Base-by-base conservation (phyloP, 1,140 invertebrate species). In the Epicauta chinensis region DNA sequence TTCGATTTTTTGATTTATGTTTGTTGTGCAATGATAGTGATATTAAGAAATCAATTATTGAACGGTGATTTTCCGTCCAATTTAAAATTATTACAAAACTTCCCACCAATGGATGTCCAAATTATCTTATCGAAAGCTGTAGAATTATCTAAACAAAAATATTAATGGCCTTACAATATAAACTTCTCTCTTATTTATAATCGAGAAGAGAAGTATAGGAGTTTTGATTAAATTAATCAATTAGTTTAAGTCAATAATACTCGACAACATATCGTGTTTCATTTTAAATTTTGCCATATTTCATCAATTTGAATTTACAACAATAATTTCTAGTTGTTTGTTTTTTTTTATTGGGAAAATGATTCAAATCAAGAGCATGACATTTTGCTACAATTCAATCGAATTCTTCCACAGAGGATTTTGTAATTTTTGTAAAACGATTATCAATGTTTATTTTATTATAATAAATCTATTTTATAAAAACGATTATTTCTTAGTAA, bases 21-120 rank as follows among this genome's bases (percentile, higher is more conserved):
- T 46, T 97, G 93, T 71, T 94, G 91, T 77, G 91, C 93, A 57
- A 97, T 98, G 93, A 89, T 97, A 59, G 77, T 95, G 91, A 80
- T 93, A 56, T 72, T 94, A 55, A 79, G 87, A 67, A 81, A 92
- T 51, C 81, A 91, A 62, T 75, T 97, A 41, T 69, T 97, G 30
- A 75, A 74, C 40, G 87, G 86, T 53, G 93, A 97, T 71, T 97
- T 97, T 76, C 84, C 92, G 23, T 76, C 81, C 1, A 94, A 93
- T 73, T 89, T 97, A 17, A 97, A 97, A 76, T 73, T 97, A n/a
- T 73, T 97, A 13, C 91, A 93, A 74, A 88, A 86, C 68, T 89
- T 85, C 71, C 86, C 86, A 35, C 78, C 83, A 7, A 86, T 81
- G 66, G 86, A 89, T 69, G 83, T 87, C 15, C 78, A 82, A 60